These are phyloP conservation scores for Cheumatopsyche charites DNA, from an alignment of 1,140 invertebrate genomes.

Conservation along the genomic window DNA sequence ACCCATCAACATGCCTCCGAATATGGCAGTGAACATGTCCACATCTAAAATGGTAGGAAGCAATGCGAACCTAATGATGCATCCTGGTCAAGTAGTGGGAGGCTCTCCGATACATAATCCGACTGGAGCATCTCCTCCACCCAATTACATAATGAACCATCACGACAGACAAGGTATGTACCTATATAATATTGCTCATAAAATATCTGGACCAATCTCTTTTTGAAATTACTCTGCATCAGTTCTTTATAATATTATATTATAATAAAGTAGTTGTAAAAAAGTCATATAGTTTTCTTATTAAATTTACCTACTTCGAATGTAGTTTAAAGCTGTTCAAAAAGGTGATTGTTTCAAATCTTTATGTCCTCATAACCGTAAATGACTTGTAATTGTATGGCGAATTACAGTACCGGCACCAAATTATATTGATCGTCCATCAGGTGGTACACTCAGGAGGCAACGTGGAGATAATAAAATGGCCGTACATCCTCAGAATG, in stretches of 20 bases:
- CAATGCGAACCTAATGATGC: conserved; percentile 37
- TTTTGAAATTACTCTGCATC: too few relatives aligned
- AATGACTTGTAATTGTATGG: not conserved
- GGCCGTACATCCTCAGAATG: conserved; percentile 50
- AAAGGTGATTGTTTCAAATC: too few relatives aligned
- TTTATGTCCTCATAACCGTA: too few relatives aligned
- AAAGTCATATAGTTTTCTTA: too few relatives aligned
- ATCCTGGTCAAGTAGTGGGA: conserved; percentile 17
- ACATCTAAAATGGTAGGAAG: conserved; percentile 39
- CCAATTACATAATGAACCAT: conserved; percentile 46
- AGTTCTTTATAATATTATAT: too few relatives aligned
- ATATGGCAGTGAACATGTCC: conserved; percentile 35
- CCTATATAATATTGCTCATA: too few relatives aligned
- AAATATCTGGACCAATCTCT: too few relatives aligned
- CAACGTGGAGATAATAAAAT: conserved; percentile 57
- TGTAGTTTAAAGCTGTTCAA: too few relatives aligned
- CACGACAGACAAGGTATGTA: conserved; percentile 45
- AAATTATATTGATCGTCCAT: conserved; percentile 52
- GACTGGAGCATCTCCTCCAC: conserved; percentile 45
- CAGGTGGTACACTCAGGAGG: conserved; percentile 56
- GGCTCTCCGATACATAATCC: conserved; percentile 37
- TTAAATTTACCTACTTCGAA: too few relatives aligned
- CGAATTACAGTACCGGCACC: conserved; percentile 42
- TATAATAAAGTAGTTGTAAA: too few relatives aligned
- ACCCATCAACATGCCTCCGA: conserved; percentile 37